Conservation (phyloP, 2,113 vertebrate species). For the Tympanuchus pallidicinctus region DNA sequence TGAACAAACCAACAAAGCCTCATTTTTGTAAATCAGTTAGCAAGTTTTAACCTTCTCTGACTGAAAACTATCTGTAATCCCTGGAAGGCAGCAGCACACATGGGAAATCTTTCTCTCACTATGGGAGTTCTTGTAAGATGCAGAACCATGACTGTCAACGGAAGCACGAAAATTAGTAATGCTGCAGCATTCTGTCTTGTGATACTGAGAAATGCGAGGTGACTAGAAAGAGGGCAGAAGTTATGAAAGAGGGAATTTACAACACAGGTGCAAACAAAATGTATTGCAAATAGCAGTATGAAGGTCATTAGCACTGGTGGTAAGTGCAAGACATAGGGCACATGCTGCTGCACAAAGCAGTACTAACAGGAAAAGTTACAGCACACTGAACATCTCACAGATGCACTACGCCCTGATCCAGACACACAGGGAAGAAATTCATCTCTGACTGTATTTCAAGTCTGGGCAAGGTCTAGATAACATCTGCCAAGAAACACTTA, state of each 20-base stretch:
- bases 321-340: not conserved
- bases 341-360: not conserved
- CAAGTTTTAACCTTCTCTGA: not conserved
- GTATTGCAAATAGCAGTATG: not conserved
- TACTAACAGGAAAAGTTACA: not conserved
- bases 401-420: not conserved
- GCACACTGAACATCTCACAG: not conserved
- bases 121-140: not conserved
- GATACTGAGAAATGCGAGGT: not conserved
- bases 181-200: not conserved
- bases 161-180: not conserved
- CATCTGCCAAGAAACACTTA: slow-evolving; percentile 27
- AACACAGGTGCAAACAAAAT: not conserved
- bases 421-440: not conserved
- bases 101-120: not conserved
- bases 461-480: not conserved
- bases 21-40: not conserved
- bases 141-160: not conserved
- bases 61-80: not conserved
- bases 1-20: not conserved
- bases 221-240: not conserved
- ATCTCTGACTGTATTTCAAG: not conserved
- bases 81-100: not conserved
- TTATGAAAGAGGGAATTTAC: not conserved
- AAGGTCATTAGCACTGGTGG: not conserved